Evolutionary conservation across 2,888 invertebrate genomes (phyloP).

Genomic region (Halictus quadricinctus): DNA sequence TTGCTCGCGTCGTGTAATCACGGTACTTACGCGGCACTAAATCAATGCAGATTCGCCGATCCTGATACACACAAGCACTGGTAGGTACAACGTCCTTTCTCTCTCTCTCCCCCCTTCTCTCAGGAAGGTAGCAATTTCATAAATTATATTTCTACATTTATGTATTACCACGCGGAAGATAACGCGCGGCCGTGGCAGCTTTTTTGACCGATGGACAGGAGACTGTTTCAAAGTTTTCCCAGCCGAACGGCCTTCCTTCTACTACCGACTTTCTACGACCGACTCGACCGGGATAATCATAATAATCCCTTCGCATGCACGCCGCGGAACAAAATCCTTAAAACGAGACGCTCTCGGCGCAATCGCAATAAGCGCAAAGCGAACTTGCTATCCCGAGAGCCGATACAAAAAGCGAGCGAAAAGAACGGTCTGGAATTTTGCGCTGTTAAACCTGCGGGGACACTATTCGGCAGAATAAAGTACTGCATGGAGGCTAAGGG

Average conservation of each 20-base stretch:
- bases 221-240: background rate
- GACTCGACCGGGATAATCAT: background rate
- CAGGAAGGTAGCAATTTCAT: conserved; percentile 40
- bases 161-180: background rate
- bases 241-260: background rate
- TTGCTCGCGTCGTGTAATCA: conserved; percentile 28
- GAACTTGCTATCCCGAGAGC: background rate
- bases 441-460: background rate
- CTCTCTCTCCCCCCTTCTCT: background rate
- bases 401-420: background rate
- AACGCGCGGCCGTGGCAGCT: background rate
- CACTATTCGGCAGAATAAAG: background rate
- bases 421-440: background rate
- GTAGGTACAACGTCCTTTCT: background rate
- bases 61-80: conserved; percentile 16
- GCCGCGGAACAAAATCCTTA: background rate
- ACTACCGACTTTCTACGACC: background rate
- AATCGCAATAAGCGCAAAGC: background rate
- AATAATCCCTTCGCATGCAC: background rate
- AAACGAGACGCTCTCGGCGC: background rate
- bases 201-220: background rate
- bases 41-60: conserved; percentile 38
- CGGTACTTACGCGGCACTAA: conserved; percentile 26
- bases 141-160: conserved; percentile 38
- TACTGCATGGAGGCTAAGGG: background rate